Conservation (phyloP, 37 sponge, comb jelly and placozoan genomes). For the Hexactinellida sp. region DNA sequence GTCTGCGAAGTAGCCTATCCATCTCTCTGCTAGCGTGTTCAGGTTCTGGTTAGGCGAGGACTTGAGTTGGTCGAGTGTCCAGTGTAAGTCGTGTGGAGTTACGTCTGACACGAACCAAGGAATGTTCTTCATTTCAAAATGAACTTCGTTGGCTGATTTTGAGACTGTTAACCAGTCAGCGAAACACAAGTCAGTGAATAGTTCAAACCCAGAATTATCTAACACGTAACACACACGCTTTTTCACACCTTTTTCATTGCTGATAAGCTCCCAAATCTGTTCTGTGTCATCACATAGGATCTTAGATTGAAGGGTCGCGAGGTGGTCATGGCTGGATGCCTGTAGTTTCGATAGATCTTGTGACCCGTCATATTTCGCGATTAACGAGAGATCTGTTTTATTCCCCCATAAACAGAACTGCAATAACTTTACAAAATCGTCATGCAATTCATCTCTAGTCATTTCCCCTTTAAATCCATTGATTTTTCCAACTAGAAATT, state of each 20-base stretch:
- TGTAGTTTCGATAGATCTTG: slow-evolving; percentile 24
- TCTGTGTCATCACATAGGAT: slow-evolving; percentile 55
- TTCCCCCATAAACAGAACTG: slow-evolving; percentile 97
- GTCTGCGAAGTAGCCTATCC: slow-evolving; percentile 33
- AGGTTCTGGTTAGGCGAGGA: slow-evolving; percentile 22
- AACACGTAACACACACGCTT: slow-evolving; percentile 68
- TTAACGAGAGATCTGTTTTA: slow-evolving; percentile 84
- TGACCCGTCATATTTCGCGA: slow-evolving; percentile 52
- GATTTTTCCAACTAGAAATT: not conserved
- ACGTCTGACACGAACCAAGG: slow-evolving; percentile 99
- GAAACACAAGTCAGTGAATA: slow-evolving; percentile 84
- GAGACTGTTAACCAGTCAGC: slow-evolving; percentile 59
- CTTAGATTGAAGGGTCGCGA: slow-evolving; percentile 29
- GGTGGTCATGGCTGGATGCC: not conserved
- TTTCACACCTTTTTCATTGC: slow-evolving; percentile 13
- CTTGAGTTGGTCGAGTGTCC: slow-evolving; percentile 48
- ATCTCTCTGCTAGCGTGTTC: slow-evolving; percentile 33
- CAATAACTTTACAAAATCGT: not conserved
- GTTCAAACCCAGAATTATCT: slow-evolving; percentile 90
- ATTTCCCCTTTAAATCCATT: not conserved
- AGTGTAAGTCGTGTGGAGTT: slow-evolving; percentile 49
- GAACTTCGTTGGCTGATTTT: slow-evolving; percentile 33
- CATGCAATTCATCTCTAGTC: not conserved
- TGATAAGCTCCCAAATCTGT: slow-evolving; percentile 46
- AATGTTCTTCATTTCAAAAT: slow-evolving; percentile 74